phyloP scores from a whole-genome alignment of 2,888 invertebrate genomes.

The Phrixothrix hirtus region DNA sequence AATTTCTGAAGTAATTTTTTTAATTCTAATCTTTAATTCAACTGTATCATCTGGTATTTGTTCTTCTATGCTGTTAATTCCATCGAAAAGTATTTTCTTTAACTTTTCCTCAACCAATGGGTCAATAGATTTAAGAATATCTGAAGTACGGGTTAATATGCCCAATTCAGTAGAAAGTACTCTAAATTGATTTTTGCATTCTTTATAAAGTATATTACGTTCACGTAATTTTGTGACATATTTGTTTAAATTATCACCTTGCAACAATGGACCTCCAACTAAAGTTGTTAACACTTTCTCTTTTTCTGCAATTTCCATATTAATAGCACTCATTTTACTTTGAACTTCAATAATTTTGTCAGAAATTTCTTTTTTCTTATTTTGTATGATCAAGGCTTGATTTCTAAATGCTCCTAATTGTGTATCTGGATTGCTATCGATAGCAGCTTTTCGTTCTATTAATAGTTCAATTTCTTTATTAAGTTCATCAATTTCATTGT shows the following conservation, averaged over 20 bases:
- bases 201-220: slow-evolving; percentile 81
- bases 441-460: slow-evolving; percentile 34
- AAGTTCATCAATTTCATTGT: slow-evolving; percentile 19
- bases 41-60: slow-evolving; percentile 62
- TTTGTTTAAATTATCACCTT: slow-evolving; percentile 83
- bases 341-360: slow-evolving; percentile 70
- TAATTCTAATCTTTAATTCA: slow-evolving; percentile 41
- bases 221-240: slow-evolving; percentile 81
- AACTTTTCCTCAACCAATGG: slow-evolving; percentile 29
- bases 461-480: slow-evolving; percentile 33
- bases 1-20: slow-evolving; percentile 33
- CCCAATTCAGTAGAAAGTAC: slow-evolving; percentile 67
- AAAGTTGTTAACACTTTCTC: slow-evolving; percentile 43
- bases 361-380: slow-evolving; percentile 78
- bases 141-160: slow-evolving; percentile 73
- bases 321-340: slow-evolving; percentile 63
- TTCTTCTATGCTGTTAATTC: slow-evolving; percentile 58
- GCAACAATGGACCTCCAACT: slow-evolving; percentile 69
- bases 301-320: slow-evolving; percentile 64
- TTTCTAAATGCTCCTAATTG: slow-evolving; percentile 83
- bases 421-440: slow-evolving; percentile 61
- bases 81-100: slow-evolving; percentile 14
- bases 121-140: slow-evolving; percentile 62
- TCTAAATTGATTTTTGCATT: slow-evolving; percentile 73
- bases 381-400: slow-evolving; percentile 77